A percentile compares a stretch with the other conserved stretches of the same genome.
Evolutionary conservation across 2,888 invertebrate genomes (phyloP).

Genomic region (Mallateleia sp.): DNA sequence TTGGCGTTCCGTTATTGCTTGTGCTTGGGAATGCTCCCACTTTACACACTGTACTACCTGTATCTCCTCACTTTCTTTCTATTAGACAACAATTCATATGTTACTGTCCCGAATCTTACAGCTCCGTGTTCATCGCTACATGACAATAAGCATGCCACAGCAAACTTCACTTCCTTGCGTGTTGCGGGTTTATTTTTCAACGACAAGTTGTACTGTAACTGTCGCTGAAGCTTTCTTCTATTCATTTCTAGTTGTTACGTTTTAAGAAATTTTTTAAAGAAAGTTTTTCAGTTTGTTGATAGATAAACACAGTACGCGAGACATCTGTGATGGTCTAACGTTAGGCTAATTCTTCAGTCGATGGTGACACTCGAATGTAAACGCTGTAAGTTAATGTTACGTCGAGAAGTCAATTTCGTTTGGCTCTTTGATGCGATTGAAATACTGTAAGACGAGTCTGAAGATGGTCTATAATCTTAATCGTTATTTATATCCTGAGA

Average conservation of each 20-base stretch:
- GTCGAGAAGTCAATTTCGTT: too few species aligned
- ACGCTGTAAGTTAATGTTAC: too few species aligned
- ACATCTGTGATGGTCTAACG: background rate
- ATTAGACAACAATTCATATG: conserved; percentile 47
- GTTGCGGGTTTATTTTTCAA: conserved; percentile 28
- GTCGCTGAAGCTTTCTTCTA: conserved; percentile 16
- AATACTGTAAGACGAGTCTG: too few species aligned
- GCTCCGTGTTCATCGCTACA: conserved; percentile 39
- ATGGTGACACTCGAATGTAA: too few species aligned
- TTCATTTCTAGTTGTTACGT: conserved; percentile 40
- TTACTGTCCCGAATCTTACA: conserved; percentile 18
- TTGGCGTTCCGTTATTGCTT: conserved; percentile 84
- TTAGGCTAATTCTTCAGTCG: too few species aligned
- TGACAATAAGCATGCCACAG: conserved; percentile 87
- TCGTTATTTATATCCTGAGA: too few species aligned
- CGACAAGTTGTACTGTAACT: background rate
- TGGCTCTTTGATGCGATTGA: too few species aligned
- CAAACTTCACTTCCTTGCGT: conserved; percentile 88
- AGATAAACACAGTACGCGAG: background rate
- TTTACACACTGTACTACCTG: conserved; percentile 56
- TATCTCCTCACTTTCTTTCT: conserved; percentile 65
- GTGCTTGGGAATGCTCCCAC: conserved; percentile 85
- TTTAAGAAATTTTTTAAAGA: background rate
- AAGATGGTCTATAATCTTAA: too few species aligned
- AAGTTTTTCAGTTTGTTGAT: background rate